phyloP scores from a whole-genome alignment of 2,113 vertebrate genomes.

The Oreotrochilus melanogaster region DNA sequence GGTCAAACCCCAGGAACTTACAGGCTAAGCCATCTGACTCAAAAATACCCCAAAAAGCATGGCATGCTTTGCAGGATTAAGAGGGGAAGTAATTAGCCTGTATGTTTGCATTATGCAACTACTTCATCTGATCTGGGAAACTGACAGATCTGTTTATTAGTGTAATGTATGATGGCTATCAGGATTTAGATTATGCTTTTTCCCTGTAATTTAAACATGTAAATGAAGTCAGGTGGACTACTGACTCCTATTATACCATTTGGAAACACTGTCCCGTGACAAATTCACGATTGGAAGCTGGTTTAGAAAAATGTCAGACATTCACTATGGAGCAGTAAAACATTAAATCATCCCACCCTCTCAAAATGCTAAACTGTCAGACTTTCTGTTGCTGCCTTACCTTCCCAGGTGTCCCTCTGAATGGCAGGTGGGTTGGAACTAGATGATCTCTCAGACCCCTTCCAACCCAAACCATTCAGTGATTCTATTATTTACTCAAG shows the following conservation, averaged over 20 bases:
- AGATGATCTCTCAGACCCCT: too few species aligned
- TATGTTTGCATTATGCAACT: not conserved
- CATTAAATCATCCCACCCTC: not conserved
- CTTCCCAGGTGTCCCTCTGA: too few species aligned
- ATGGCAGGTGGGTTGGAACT: too few species aligned
- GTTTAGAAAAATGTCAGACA: not conserved
- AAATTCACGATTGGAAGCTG: not conserved
- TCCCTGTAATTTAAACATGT: not conserved
- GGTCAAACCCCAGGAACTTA: not conserved
- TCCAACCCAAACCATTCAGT: too few species aligned
- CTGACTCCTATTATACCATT: not conserved
- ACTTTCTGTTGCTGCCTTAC: not conserved
- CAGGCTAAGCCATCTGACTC: not conserved
- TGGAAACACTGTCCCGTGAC: not conserved
- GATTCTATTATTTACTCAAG: not conserved
- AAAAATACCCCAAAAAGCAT: slow-evolving; percentile 10
- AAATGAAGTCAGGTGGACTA: not conserved
- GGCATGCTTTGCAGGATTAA: not conserved
- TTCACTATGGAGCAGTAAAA: not conserved
- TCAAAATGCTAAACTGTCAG: not conserved
- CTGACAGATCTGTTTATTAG: not conserved
- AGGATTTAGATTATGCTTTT: not conserved
- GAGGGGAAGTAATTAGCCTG: not conserved
- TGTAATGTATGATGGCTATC: not conserved
- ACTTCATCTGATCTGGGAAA: not conserved